Conservation (phyloP, 2,888 invertebrate genomes). For the Portevinia maculata region DNA sequence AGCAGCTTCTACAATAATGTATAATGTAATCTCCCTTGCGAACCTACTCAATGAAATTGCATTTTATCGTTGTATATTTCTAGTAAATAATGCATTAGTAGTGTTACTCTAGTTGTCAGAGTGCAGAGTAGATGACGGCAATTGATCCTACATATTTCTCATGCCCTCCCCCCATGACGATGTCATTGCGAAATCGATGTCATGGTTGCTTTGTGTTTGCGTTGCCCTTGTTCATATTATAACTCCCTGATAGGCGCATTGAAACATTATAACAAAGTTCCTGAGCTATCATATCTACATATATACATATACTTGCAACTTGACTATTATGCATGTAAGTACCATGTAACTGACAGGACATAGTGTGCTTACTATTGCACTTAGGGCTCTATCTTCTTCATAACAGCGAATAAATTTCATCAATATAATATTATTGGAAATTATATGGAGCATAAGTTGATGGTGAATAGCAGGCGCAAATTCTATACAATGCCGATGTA, state of each 20-base stretch:
- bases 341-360: conserved; percentile 20
- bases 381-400: conserved; percentile 18
- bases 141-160: conserved; percentile 15
- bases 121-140: background rate
- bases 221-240: conserved; percentile 28
- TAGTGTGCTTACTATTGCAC: conserved; percentile 8
- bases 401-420: conserved; percentile 22
- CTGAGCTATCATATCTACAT: conserved; percentile 4
- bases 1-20: background rate
- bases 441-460: background rate
- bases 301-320: background rate
- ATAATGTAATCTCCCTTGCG: background rate
- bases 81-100: conserved; percentile 24
- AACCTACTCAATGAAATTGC: conserved; percentile 10
- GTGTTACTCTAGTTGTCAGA: conserved; percentile 18
- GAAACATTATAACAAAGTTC: conserved; percentile 10
- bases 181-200: background rate
- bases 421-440: conserved; percentile 10
- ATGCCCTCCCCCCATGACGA: background rate
- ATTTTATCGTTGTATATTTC: conserved; percentile 8
- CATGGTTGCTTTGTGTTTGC: conserved; percentile 20
- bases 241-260: conserved; percentile 25
- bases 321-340: conserved; percentile 15
- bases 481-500: background rate
- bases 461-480: background rate